phyloP scores from a whole-genome alignment of 2,888 invertebrate species.

The Dione juno region DNA sequence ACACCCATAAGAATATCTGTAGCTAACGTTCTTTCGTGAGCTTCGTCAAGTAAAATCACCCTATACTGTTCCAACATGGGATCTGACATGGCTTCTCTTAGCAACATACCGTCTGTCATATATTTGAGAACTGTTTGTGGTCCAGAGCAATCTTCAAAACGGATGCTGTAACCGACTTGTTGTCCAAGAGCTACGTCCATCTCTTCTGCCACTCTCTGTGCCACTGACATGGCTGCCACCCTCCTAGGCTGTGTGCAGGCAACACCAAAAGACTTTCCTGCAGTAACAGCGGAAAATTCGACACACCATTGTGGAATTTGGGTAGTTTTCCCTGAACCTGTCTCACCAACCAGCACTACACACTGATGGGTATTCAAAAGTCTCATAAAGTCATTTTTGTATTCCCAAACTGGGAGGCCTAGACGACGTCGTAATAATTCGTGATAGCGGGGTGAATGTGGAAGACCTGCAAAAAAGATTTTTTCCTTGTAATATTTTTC shows the following conservation, averaged over 20 bases:
- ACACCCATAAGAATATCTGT: slow-evolving; percentile 99
- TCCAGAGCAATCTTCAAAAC: slow-evolving; percentile 99
- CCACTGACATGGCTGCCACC: slow-evolving; percentile 99
- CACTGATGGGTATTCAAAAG: slow-evolving; percentile 96
- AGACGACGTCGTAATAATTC: slow-evolving; percentile 94
- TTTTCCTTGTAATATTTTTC: slow-evolving; percentile 1
- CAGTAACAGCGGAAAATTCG: slow-evolving; percentile 70
- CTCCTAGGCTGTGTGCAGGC: slow-evolving; percentile 98
- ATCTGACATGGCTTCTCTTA: slow-evolving; percentile 99
- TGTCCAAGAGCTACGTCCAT: slow-evolving; percentile 97
- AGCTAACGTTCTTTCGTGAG: slow-evolving; percentile 98
- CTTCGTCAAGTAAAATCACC: slow-evolving; percentile 98
- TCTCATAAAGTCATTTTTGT: slow-evolving; percentile 97
- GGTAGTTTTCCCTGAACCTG: slow-evolving; percentile 99
- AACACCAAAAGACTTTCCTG: slow-evolving; percentile 83
- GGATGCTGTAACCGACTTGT: slow-evolving; percentile 87
- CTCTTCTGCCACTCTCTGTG: slow-evolving; percentile 99
- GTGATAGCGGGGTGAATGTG: slow-evolving; percentile 94
- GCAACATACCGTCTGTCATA: slow-evolving; percentile 99
- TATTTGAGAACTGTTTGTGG: slow-evolving; percentile 97
- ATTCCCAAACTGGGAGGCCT: slow-evolving; percentile 98
- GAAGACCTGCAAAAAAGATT: slow-evolving; percentile 80
- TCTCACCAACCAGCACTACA: slow-evolving; percentile 98
- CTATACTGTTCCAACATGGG: slow-evolving; percentile 98
- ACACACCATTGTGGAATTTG: slow-evolving; percentile 94